Evolutionary conservation across 1,140 invertebrate species (phyloP), one percentile per base, ranked within the genome.

Genomic region (Daktulosphaira vitifoliae): DNA sequence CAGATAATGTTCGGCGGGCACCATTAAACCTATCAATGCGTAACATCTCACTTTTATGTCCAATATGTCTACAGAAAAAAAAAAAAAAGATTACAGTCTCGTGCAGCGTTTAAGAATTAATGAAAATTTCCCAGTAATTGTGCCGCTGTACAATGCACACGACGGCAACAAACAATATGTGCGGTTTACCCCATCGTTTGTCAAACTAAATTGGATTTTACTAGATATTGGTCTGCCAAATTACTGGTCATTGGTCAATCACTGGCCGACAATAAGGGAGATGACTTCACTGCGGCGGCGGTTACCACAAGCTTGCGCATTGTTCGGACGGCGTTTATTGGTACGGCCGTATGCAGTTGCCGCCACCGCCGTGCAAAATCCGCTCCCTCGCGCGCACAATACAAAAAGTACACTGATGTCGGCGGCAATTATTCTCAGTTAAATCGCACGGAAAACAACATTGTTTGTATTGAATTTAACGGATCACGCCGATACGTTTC

Each of bases 161-260:
- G n/a, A n/a, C n/a, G n/a, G n/a, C n/a, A n/a, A n/a, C n/a, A n/a
- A n/a, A n/a, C n/a, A n/a, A 44, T 11, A 59, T 44, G 18, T 59
- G 54, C 11, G 54, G 54, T 59, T 59, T 44, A 48, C 56, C 56
- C 56, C 39, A 22, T 62, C 56, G 56, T 62, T 62, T 62, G 56
- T 62, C 56, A 11, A 22, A 33, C 42, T 48, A 62, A 62, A 62
- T 62, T 62, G 56, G 56, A 62, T 62, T 62, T 62, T 37, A 29
- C 42, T 46, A 48, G 56, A 46, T 62, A 62, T 62, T 46, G 56
- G 56, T 25, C 56, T 46, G 56, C 54, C 54, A 20, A 59, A 59
- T 59, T 29, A 48, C 42, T 29, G 42, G 26, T 39, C 56, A 33
- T 62, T 33, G 56, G 56, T 62, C 56, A 62, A 62, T 62, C 56